phyloP scores from a whole-genome alignment of 2,797 vertebrate genomes.

The Falco novaeseelandiae region DNA sequence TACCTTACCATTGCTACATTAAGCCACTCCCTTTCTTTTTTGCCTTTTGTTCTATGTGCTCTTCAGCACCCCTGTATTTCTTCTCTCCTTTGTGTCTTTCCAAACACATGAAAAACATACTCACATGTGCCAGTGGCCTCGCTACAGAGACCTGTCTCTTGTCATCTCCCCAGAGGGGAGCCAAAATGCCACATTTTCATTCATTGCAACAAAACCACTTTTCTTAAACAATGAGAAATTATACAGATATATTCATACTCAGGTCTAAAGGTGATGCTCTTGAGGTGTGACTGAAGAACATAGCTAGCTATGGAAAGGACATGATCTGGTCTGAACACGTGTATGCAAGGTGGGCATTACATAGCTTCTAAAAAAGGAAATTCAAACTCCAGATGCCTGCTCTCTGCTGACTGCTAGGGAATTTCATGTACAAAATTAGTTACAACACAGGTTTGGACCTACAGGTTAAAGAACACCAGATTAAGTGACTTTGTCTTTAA shows the following conservation, averaged over 20 bases:
- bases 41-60: background rate
- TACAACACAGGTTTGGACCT: background rate
- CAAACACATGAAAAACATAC: background rate
- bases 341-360: background rate
- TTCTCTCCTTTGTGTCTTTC: background rate
- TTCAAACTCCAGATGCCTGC: background rate
- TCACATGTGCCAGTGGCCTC: background rate
- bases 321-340: background rate
- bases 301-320: background rate
- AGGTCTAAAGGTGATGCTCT: constrained; percentile 16
- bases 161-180: background rate
- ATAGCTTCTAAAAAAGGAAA: background rate
- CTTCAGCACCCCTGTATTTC: background rate
- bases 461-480: constrained; percentile 1
- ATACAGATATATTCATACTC: background rate
- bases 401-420: background rate
- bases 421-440: background rate
- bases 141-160: background rate
- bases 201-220: background rate
- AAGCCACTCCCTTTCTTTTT: background rate
- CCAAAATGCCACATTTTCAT: constrained; percentile 24
- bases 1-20: background rate
- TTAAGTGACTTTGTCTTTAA: background rate
- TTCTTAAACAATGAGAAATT: constrained; percentile 15
- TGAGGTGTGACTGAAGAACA: background rate